Percentiles rank a stretch among this genome's conserved stretches.
These are phyloP conservation scores for Physella acuta DNA, from an alignment of 1,140 invertebrate genomes.

Conservation along the genomic window DNA sequence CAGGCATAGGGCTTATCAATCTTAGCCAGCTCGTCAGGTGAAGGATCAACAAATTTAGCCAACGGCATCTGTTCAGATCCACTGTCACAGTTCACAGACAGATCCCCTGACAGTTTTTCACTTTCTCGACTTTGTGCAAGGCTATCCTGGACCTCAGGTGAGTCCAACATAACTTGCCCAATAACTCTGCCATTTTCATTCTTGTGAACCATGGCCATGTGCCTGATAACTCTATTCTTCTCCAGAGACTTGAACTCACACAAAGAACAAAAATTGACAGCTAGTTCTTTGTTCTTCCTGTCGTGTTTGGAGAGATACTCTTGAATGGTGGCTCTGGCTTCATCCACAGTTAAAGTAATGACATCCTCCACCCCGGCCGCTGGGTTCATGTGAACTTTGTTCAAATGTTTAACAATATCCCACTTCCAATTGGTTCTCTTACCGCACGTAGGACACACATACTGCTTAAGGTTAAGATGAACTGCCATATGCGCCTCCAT, in stretches of 20 bases:
- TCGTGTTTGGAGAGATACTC: conserved; percentile 43
- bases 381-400: conserved; percentile 44
- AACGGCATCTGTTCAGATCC: background rate
- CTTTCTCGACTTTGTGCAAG: background rate
- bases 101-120: background rate
- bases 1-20: conserved; percentile 46
- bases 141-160: background rate
- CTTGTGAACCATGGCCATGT: conserved; percentile 78
- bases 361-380: conserved; percentile 42
- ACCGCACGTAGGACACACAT: conserved; percentile 56
- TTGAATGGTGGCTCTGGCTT: conserved; percentile 55
- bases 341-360: conserved; percentile 47
- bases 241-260: conserved; percentile 17
- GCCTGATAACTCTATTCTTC: conserved; percentile 93
- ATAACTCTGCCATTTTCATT: conserved; percentile 67
- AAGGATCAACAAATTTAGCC: conserved; percentile 20
- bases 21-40: conserved; percentile 18
- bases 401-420: conserved; percentile 59
- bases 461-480: conserved; percentile 55
- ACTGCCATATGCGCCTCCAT: conserved; percentile 53
- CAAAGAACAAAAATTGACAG: conserved; percentile 14
- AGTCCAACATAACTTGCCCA: background rate
- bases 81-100: background rate
- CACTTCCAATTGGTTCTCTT: conserved; percentile 57
- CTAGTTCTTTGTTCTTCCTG: conserved; percentile 13